Base-by-base conservation (phyloP, 2,888 invertebrate genomes). In the Diogma glabrata region DNA sequence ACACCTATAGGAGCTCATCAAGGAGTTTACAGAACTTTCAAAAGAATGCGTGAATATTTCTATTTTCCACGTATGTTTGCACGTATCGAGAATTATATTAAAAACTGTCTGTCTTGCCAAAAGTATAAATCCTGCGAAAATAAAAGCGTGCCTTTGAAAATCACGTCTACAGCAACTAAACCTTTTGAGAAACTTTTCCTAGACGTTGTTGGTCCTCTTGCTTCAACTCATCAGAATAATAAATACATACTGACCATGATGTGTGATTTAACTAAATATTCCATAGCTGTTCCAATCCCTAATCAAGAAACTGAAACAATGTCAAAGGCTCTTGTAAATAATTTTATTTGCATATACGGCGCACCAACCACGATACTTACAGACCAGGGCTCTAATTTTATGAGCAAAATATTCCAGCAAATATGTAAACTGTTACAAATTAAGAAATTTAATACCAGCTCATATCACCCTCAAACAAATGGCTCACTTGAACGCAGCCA, bases 381-480 rank as follows among this genome's bases (percentile, higher is more conserved):
- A 28, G 28, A 28, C n/a, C 28, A 28, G 3, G 28, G 28, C 10
- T 28, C 3, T 12, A 28, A 28, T 28, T 28, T 28, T 28, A 28
- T n/a, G 10, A 28, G 28, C n/a, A n/a, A 10, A 28, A 10, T 28
- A 12, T 28, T 28, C 28, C 10, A 28, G n/a, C 10, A n/a, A 28
- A 28, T 28, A 28, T 28, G 28, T 28, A 61, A 55, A 43, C n/a
- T n/a, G n/a, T n/a, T n/a, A n/a, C n/a, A n/a, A n/a, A n/a, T 61
- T 5, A 62, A 60, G 55, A 58, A 64, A 22, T 49, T 62, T n/a
- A 54, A 50, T 19, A 55, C 59, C 6, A 61, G 57, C 19, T 56
- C 62, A n/a, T 65, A 63, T 51, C 60, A 61, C 49, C 62, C 64
- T 14, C 62, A 64, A 56, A 57, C 58, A 3, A 61, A 63, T 52